Percentiles rank a stretch among this genome's conserved stretches.
Evolutionary conservation across 2,113 vertebrate species (phyloP).

Genomic region (Pogonocichla stellata): DNA sequence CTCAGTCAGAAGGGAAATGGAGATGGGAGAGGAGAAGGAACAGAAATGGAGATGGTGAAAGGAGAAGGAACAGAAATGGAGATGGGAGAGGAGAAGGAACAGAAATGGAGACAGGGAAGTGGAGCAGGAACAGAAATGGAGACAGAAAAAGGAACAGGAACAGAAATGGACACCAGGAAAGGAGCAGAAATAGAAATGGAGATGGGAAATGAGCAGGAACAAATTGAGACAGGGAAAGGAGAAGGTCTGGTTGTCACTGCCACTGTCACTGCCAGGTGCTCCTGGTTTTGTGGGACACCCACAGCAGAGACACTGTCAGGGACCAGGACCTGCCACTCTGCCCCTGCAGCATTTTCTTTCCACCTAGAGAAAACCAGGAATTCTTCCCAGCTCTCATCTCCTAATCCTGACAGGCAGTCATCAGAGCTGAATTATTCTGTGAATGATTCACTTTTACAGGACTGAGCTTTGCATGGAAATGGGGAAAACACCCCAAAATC

Average conservation of each 20-base stretch:
- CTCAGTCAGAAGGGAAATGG: not conserved
- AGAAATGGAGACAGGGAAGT: not conserved
- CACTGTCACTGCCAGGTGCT: not conserved
- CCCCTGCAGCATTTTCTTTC: not conserved
- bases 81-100: rapidly evolving
- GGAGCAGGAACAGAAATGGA: not conserved
- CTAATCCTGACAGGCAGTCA: not conserved
- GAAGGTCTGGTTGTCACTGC: no score
- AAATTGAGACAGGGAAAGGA: no score
- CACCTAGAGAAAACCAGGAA: not conserved
- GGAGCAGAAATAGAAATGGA: not conserved
- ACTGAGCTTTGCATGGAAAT: not conserved
- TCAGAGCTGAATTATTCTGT: not conserved
- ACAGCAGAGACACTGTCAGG: rapidly evolving
- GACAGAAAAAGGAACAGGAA: not conserved
- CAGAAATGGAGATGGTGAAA: rapidly evolving
- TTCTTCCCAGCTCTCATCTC: not conserved
- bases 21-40: not conserved
- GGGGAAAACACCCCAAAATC: not conserved
- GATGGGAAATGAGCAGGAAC: no score
- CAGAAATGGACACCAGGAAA: no score
- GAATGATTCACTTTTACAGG: not conserved
- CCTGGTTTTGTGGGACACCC: not conserved
- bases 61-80: not conserved
- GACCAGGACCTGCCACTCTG: rapidly evolving